These are phyloP conservation scores for Thecophora atra DNA, from an alignment of 2,888 invertebrate genomes.

Conservation along the genomic window DNA sequence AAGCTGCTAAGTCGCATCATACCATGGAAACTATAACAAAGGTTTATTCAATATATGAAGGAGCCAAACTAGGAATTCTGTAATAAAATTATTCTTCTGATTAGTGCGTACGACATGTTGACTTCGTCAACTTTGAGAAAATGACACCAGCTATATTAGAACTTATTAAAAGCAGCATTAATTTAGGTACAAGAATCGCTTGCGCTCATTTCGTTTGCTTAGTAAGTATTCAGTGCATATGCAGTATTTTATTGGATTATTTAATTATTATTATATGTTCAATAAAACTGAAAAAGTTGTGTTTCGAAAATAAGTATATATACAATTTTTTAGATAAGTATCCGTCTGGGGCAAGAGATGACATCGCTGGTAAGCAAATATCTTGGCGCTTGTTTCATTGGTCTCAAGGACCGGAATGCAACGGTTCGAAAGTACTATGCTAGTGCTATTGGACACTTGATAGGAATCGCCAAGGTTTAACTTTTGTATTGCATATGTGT, in stretches of 20 bases:
- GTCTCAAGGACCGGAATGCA: constrained; percentile 84
- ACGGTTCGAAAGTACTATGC: constrained; percentile 87
- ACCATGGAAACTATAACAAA: constrained; percentile 88
- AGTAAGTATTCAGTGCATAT: constrained; percentile 57
- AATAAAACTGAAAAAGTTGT: too few relatives aligned
- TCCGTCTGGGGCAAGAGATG: constrained; percentile 69
- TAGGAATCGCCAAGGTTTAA: constrained; percentile 79
- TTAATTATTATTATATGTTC: too few relatives aligned
- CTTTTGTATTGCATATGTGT: neutral
- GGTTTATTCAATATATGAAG: constrained; percentile 64
- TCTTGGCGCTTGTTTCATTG: constrained; percentile 71
- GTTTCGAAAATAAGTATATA: too few relatives aligned
- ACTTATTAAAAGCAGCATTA: constrained; percentile 80
- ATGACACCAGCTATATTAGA: constrained; percentile 85
- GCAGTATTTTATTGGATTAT: constrained; percentile 3
- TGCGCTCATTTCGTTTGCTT: constrained; percentile 82
- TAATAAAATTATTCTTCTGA: neutral
- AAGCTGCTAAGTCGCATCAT: constrained; percentile 83
- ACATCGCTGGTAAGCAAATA: constrained; percentile 71
- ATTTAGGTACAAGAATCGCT: constrained; percentile 85
- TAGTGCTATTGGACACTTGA: constrained; percentile 83
- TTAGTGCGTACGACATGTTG: constrained; percentile 76
- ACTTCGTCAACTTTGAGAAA: constrained; percentile 79
- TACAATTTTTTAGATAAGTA: constrained; percentile 56
- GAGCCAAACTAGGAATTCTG: neutral